Percentiles rank a stretch among this genome's conserved stretches.
Evolutionary conservation across 2,888 invertebrate genomes (phyloP).

Genomic region (Micoletzkya japonica): DNA sequence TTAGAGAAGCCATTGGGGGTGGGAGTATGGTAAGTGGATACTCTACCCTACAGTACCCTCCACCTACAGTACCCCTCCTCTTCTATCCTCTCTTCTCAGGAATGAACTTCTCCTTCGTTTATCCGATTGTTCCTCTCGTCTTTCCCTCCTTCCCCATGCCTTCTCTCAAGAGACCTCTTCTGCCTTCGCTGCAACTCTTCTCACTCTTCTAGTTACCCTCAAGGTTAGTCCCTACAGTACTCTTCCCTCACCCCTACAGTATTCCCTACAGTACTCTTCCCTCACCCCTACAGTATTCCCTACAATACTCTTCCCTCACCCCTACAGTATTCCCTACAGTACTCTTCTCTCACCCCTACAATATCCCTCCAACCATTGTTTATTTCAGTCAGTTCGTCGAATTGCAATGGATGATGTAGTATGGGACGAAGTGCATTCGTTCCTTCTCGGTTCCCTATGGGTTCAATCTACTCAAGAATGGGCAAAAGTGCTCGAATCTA

Average conservation of each 20-base stretch:
- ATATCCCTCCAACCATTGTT: constrained; percentile 23
- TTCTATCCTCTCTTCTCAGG: constrained; percentile 29
- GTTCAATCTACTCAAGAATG: constrained; percentile 25
- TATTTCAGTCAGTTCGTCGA: constrained; percentile 48
- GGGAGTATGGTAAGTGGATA: too few species aligned
- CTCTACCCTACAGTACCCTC: too few species aligned
- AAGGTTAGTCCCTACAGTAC: constrained; percentile 32
- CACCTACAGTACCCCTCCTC: too few species aligned
- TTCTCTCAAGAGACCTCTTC: constrained; percentile 54
- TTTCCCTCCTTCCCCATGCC: constrained; percentile 47
- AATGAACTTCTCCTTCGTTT: constrained; percentile 49
- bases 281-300: neutral
- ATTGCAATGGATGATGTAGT: constrained; percentile 55
- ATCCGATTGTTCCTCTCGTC: constrained; percentile 39
- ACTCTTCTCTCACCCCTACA: neutral
- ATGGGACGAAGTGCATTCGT: constrained; percentile 55
- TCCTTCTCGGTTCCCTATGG: constrained; percentile 50
- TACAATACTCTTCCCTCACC: neutral
- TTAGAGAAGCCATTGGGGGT: too few species aligned
- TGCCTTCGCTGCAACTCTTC: constrained; percentile 53
- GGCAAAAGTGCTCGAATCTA: constrained; percentile 1
- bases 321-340: neutral
- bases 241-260: neutral
- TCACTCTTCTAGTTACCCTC: constrained; percentile 43
- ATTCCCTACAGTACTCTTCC: neutral